These are phyloP conservation scores for Caenorhabditis panamensis DNA, from an alignment of 2,888 invertebrate species.

Conservation along the genomic window DNA sequence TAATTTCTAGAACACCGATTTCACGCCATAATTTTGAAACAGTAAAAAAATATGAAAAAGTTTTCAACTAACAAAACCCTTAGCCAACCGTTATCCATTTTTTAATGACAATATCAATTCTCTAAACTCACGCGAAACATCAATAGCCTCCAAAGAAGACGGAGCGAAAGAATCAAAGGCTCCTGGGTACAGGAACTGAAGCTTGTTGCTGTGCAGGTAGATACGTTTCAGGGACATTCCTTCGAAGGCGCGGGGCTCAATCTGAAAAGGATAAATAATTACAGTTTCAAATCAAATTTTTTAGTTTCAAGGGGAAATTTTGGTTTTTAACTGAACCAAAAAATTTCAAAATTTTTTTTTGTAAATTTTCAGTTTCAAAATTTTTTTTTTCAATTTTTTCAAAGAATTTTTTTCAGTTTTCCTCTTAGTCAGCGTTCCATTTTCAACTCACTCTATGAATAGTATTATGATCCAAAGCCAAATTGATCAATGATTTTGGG, in stretches of 20 bases:
- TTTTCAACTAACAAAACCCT: too few relatives aligned
- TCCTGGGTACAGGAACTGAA: conserved; percentile 74
- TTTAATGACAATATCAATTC: too few relatives aligned
- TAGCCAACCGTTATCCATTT: too few relatives aligned
- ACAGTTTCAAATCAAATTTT: too few relatives aligned
- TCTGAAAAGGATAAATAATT: conserved; percentile 41
- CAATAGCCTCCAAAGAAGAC: conserved; percentile 73
- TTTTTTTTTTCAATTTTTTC: neutral
- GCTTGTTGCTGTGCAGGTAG: conserved; percentile 76
- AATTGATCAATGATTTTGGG: conserved; percentile 57
- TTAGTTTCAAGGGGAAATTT: too few relatives aligned
- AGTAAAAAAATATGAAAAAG: too few relatives aligned
- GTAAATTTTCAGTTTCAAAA: neutral
- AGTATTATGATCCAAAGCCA: conserved; percentile 69
- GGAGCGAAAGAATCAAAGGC: conserved; percentile 73
- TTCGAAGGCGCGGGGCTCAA: conserved; percentile 73
- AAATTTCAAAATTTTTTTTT: too few relatives aligned
- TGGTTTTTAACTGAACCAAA: neutral
- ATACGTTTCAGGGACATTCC: conserved; percentile 71
- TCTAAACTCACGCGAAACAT: conserved; percentile 73
- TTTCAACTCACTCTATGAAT: conserved; percentile 33
- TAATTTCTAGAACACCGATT: too few relatives aligned
- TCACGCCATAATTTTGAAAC: too few relatives aligned
- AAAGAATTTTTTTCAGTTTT: neutral
- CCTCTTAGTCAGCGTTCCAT: neutral